Evolutionary conservation across 2,797 vertebrate species (phyloP).

Genomic region (Emys orbicularis): DNA sequence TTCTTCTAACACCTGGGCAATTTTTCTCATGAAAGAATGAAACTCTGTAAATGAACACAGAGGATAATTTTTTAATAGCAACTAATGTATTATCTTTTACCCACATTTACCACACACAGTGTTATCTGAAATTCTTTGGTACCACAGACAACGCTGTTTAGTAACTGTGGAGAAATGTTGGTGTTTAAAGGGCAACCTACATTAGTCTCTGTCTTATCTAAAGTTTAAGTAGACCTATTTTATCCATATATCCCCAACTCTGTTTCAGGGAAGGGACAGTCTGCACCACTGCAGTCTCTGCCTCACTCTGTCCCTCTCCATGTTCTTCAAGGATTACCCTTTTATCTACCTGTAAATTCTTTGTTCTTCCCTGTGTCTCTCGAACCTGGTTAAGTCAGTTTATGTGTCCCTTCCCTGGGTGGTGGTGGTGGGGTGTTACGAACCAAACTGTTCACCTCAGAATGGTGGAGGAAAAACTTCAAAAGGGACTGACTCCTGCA

Average conservation of each 20-base stretch:
- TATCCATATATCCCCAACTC: not conserved
- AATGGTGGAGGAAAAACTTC: not conserved
- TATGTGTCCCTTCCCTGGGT: not conserved
- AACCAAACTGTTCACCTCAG: not conserved
- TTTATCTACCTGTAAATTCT: not conserved
- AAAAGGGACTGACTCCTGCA: not conserved
- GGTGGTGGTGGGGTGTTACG: not conserved
- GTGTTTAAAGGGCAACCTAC: not conserved
- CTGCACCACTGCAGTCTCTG: rapidly evolving
- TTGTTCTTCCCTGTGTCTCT: not conserved
- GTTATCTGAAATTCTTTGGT: constrained; percentile 4
- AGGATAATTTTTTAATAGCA: not conserved
- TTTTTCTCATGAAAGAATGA: constrained; percentile 27
- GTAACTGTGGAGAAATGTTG: not conserved
- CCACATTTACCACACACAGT: not conserved
- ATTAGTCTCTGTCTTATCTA: not conserved
- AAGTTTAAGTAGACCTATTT: not conserved
- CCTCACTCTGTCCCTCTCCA: not conserved
- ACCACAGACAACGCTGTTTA: not conserved
- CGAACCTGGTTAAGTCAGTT: not conserved
- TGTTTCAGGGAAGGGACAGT: not conserved
- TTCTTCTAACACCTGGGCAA: constrained; percentile 40
- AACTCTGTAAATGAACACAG: not conserved
- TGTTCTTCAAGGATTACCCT: not conserved
- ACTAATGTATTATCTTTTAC: not conserved